Conservation (phyloP, 2,888 invertebrate genomes). For the Lasius fuliginosus region DNA sequence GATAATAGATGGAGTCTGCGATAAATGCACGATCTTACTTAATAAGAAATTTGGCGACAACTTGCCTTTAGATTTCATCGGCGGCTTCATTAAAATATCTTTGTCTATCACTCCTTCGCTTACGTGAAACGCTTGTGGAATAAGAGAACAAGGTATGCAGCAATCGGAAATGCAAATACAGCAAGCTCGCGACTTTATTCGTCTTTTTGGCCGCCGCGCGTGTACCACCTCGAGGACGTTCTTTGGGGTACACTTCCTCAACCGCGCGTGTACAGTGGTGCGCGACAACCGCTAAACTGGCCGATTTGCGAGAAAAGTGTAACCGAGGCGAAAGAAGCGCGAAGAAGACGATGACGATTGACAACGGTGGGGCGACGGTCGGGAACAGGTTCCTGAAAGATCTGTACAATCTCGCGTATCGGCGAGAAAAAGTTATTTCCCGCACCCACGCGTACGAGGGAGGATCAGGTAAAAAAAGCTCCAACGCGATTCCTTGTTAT, state of each 20-base stretch:
- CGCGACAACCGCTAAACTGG: slow-evolving; percentile 61
- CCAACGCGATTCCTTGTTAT: neutral
- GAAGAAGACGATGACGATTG: slow-evolving; percentile 2
- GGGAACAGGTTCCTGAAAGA: slow-evolving; percentile 66
- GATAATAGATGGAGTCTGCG: neutral
- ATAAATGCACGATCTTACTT: neutral
- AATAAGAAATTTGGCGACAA: neutral
- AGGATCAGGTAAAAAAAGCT: neutral
- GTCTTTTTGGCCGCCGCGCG: neutral
- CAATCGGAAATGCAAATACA: neutral
- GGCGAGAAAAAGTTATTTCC: slow-evolving; percentile 5
- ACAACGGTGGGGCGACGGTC: slow-evolving; percentile 52
- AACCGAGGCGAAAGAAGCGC: slow-evolving; percentile 46
- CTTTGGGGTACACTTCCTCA: slow-evolving; percentile 23
- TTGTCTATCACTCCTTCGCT: slow-evolving; percentile 13
- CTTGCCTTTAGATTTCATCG: slow-evolving; percentile 67
- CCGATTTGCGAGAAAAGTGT: slow-evolving; percentile 61
- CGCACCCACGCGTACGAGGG: neutral
- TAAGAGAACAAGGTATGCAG: neutral
- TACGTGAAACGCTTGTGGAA: neutral
- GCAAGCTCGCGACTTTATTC: neutral
- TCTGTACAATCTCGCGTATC: slow-evolving; percentile 19
- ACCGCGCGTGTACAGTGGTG: slow-evolving; percentile 38
- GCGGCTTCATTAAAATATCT: slow-evolving; percentile 67
- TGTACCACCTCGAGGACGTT: neutral